phyloP scores from a whole-genome alignment of 2,113 vertebrate species.

The Cyprinus carpio region DNA sequence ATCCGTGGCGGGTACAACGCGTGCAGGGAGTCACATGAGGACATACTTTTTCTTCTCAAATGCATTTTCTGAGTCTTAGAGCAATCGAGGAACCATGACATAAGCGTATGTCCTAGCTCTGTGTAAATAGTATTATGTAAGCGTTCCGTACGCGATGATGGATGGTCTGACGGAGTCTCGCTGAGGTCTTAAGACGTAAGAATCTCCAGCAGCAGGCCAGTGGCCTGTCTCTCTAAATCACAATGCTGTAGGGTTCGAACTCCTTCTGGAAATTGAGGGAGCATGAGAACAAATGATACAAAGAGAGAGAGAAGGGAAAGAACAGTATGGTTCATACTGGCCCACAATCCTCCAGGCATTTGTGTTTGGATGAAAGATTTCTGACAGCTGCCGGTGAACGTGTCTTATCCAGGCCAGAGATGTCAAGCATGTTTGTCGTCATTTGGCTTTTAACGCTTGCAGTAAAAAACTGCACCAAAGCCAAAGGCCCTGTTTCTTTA shows the following conservation, averaged over 20 bases:
- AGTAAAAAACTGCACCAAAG: neutral
- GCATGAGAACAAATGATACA: constrained; percentile 14
- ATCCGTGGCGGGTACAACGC: neutral
- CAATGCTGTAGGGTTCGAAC: neutral
- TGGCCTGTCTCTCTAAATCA: constrained; percentile 7
- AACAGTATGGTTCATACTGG: neutral
- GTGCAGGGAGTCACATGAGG: neutral
- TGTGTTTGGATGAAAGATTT: neutral
- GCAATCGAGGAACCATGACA: constrained; percentile 22
- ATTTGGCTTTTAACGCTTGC: neutral
- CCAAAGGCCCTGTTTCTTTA: neutral
- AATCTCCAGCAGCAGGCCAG: constrained; percentile 47
- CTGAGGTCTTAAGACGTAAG: constrained; percentile 53
- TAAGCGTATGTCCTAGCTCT: constrained; percentile 13
- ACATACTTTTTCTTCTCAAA: neutral
- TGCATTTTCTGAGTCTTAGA: neutral
- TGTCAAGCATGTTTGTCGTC: neutral
- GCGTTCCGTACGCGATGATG: constrained; percentile 57
- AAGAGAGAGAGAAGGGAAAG: neutral
- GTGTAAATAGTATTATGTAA: constrained; percentile 69
- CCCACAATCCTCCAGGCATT: neutral
- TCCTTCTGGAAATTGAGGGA: constrained; percentile 8
- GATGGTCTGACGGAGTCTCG: constrained; percentile 47
- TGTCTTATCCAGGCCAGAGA: neutral
- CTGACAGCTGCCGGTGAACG: neutral